A percentile compares a stretch with the other conserved stretches of the same genome.
These are phyloP conservation scores for Rhincodon typus DNA, from an alignment of 2,797 vertebrate genomes.

Conservation along the genomic window DNA sequence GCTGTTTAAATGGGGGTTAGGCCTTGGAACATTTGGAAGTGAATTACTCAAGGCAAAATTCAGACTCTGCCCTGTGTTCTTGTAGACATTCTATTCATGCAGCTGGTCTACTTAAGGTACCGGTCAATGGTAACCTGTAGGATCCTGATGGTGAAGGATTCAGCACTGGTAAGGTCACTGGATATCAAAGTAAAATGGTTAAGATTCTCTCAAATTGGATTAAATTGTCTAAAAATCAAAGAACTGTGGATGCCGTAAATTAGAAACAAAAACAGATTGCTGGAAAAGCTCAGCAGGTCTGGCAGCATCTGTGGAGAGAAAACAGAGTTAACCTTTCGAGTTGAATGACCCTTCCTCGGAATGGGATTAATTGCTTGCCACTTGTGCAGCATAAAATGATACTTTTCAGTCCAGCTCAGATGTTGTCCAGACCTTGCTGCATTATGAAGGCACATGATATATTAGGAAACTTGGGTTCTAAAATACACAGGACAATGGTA, in stretches of 20 bases:
- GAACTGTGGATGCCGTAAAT: too few species aligned
- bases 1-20: neutral
- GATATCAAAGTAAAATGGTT: too few species aligned
- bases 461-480: too few species aligned
- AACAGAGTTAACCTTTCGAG: too few species aligned
- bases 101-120: neutral
- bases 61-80: neutral
- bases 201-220: neutral
- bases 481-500: too few species aligned
- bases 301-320: too few species aligned
- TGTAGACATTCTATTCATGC: neutral
- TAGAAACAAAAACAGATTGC: too few species aligned
- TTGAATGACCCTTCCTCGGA: too few species aligned
- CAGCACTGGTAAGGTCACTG: neutral
- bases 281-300: too few species aligned
- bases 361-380: neutral
- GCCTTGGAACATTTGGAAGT: neutral
- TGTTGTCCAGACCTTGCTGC: neutral
- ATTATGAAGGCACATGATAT: too few species aligned
- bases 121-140: neutral
- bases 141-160: too few species aligned
- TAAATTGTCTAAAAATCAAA: too few species aligned
- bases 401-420: neutral
- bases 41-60: neutral
- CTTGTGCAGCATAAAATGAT: neutral